Evolutionary conservation across 2,888 invertebrate species (phyloP).

Genomic region (Polydesmus complanatus): DNA sequence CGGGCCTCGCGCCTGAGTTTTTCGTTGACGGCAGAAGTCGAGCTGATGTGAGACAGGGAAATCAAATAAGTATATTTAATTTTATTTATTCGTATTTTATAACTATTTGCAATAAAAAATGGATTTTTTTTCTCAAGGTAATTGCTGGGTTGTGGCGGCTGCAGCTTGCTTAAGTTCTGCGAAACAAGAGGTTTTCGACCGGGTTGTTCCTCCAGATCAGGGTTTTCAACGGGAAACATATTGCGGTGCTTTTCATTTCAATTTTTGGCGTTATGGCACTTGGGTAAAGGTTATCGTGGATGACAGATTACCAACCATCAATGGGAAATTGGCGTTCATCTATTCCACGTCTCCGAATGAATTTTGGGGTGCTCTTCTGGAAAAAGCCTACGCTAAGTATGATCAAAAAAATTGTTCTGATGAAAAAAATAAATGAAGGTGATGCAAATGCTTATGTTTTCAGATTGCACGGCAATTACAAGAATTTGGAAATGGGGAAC

Average conservation of each 20-base stretch:
- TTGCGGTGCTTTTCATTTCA: slow-evolving; percentile 38
- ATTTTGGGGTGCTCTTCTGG: slow-evolving; percentile 47
- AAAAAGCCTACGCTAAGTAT: slow-evolving; percentile 51
- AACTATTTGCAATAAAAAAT: background rate
- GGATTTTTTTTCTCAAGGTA: too few relatives aligned
- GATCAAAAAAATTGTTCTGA: too few relatives aligned
- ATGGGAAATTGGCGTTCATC: slow-evolving; percentile 41
- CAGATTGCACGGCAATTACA: slow-evolving; percentile 22
- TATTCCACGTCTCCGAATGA: slow-evolving; percentile 42
- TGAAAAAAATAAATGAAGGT: too few relatives aligned
- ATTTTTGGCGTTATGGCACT: slow-evolving; percentile 45
- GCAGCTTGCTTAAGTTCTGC: background rate
- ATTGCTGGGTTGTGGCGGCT: background rate
- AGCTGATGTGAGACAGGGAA: background rate
- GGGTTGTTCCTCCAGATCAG: background rate
- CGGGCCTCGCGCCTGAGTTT: background rate
- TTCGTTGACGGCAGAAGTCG: background rate
- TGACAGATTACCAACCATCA: slow-evolving; percentile 39
- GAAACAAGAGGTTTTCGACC: background rate
- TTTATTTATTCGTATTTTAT: background rate
- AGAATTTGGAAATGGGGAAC: slow-evolving; percentile 42
- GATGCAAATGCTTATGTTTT: background rate
- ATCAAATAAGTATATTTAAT: background rate
- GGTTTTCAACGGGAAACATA: background rate
- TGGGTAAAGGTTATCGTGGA: slow-evolving; percentile 47